Base-by-base conservation (phyloP, 1,140 invertebrate species). In the Steinernema khuongi region DNA sequence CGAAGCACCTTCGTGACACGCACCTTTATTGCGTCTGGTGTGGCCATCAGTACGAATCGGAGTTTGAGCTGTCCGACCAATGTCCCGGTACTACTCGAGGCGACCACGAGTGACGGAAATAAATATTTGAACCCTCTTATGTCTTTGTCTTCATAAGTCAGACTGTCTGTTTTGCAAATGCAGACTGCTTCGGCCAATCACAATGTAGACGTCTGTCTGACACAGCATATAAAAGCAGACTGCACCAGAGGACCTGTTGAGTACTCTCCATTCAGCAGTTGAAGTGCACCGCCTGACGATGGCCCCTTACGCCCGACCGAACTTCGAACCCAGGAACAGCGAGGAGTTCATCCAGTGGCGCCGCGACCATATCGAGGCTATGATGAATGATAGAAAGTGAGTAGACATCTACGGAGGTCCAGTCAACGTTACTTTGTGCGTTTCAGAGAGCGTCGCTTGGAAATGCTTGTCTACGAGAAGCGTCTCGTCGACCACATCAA, bases 11-110 rank as follows among this genome's bases (percentile, higher is more conserved):
- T 28, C 88, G 91, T 71, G 87, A 85, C 1, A 89, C 87, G n/a
- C 89, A 92, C 83, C 87, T 87, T 41, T 92, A 92, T 84, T 93
- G 92, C 81, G 88, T 92, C 50, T 92, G 91, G 90, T 93, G 92
- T 88, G 90, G 90, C 19, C 50, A 60, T 60, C 50, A 60, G 50
- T 60, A 60, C 26, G 50, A 60, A 22, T 17, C 50, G 4, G 50
- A 60, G 11, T 7, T 60, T 11, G 50, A 60, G 4, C 26, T 60
- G 50, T 7, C 7, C 4, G 50, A 60, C 26, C 50, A 60, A 22
- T 60, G 50, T 26, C 50, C 50, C 11, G 50, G 50, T 26, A 22
- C 26, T 7, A 60, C 50, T 60, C 50, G 50, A 7, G 7, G 50
- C 50, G 50, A 60, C 26, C 50, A 60, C 22, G 50, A 60, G 26